These are phyloP conservation scores for Drosophila fulvimacula DNA, from an alignment of 2,888 invertebrate genomes.

Conservation along the genomic window DNA sequence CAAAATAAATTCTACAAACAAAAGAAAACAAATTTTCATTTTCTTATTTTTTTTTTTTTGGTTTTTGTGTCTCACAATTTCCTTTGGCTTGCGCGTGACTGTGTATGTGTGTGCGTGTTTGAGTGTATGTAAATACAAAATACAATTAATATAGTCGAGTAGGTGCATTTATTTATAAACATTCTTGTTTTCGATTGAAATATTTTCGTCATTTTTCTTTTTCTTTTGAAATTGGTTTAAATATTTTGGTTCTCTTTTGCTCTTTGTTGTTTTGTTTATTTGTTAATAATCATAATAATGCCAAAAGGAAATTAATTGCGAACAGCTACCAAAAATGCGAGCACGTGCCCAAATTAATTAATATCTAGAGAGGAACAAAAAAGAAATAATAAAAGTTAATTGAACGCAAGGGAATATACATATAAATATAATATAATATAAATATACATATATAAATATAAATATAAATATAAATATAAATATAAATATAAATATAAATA, in stretches of 20 bases:
- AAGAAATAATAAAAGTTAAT: neutral
- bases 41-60: conserved; percentile 10
- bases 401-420: neutral
- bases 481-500: neutral
- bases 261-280: conserved; percentile 57
- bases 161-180: conserved; percentile 71
- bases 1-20: conserved; percentile 71
- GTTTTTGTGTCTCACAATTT: conserved; percentile 15
- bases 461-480: neutral
- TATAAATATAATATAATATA: neutral
- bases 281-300: conserved; percentile 56
- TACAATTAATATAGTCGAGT: conserved; percentile 63
- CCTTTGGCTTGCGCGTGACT: conserved; percentile 11
- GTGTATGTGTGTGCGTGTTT: conserved; percentile 8
- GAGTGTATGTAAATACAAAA: conserved; percentile 43
- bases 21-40: conserved; percentile 29
- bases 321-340: conserved; percentile 32
- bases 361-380: neutral
- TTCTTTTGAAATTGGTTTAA: conserved; percentile 34
- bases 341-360: conserved; percentile 53
- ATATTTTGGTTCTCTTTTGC: conserved; percentile 18
- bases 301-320: conserved; percentile 60
- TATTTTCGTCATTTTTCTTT: conserved; percentile 65
- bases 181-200: conserved; percentile 69
- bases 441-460: neutral